These are phyloP conservation scores for Sinohyriopsis cumingii DNA, from an alignment of 2,888 invertebrate species.

Conservation along the genomic window DNA sequence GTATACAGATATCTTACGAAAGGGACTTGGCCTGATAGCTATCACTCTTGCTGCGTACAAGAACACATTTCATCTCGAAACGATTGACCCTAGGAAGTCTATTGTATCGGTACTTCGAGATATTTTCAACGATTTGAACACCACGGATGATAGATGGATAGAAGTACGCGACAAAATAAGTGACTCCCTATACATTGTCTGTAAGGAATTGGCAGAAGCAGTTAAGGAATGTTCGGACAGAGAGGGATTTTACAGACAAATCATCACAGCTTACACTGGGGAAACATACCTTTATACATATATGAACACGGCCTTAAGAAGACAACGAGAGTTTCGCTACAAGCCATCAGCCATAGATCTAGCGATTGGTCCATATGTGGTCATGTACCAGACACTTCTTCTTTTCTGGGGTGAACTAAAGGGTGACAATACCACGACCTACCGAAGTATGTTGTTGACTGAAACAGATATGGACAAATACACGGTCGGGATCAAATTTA, in stretches of 20 bases:
- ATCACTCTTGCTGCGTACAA: no score
- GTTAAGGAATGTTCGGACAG: constrained; percentile 4
- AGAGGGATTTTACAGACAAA: constrained; percentile 7
- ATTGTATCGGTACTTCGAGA: no score
- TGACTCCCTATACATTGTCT: constrained; percentile 13
- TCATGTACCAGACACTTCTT: constrained; percentile 23
- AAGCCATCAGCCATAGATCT: constrained; percentile 22
- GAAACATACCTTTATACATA: constrained; percentile 23
- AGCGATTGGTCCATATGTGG: constrained; percentile 25
- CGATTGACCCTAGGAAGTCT: no score
- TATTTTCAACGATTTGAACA: constrained; percentile 8
- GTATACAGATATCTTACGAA: background rate
- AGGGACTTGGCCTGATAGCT: constrained; percentile 10
- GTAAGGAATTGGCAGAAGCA: background rate
- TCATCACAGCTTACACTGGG: constrained; percentile 16
- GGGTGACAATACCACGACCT: constrained; percentile 13
- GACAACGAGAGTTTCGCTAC: constrained; percentile 16
- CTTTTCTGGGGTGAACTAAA: constrained; percentile 12
- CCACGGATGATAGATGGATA: constrained; percentile 10
- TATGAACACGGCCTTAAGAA: constrained; percentile 21
- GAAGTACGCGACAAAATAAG: constrained; percentile 12
- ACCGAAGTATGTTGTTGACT: constrained; percentile 17
- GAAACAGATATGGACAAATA: constrained; percentile 13
- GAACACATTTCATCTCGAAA: no score
- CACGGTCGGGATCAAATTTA: constrained; percentile 13